Evolutionary conservation across 2,113 vertebrate species (phyloP), one percentile per base, ranked within the genome.

Genomic region (Paramormyrops kingsleyae): DNA sequence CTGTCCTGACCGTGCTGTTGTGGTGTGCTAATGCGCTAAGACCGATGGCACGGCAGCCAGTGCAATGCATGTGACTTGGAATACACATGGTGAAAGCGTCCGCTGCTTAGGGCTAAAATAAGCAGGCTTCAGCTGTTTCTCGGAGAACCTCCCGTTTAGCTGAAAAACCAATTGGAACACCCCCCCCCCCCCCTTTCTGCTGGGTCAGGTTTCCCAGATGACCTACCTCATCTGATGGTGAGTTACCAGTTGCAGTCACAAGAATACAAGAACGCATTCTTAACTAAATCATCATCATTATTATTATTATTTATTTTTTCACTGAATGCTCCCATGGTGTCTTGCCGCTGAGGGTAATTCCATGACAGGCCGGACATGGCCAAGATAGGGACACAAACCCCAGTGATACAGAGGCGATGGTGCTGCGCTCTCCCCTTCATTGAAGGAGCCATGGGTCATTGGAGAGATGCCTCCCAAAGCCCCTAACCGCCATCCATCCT

Each of bases 1-100:
- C 87, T 88, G 90, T 66, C 47, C 53, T 90, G 92, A 93, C 92
- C 93, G 53, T 27, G 91, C 92, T 89, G 93, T 89, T 66, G 56
- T 19, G 1, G 31, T 42, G 70, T 7, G 35, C 35, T 77, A 39
- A 77, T 42, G 70, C 1, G 35, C 70, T 35, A 17, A 77, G 31
- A 5, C 70, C 66, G 4, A 35, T 13, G 90, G 89, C 90, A 31
- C 88, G 87, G 86, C 83, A 31, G 19, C 88, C 12, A 53, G 91
- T 87, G 90, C 47, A 66, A 91, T 90, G 89, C 42, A 46, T 44
- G 17, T 44, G 80, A 42, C 77, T 83, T 83, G 77, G 19, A 83
- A 83, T 39, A 5, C 7, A 7, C 77, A 44, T 5, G 5, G 24
- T 2, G 9, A 59, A 59, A 24, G 24, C 24, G 24, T 27, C 59